These are phyloP conservation scores for Lepidothrix coronata DNA, from an alignment of 2,113 vertebrate species.

Conservation along the genomic window DNA sequence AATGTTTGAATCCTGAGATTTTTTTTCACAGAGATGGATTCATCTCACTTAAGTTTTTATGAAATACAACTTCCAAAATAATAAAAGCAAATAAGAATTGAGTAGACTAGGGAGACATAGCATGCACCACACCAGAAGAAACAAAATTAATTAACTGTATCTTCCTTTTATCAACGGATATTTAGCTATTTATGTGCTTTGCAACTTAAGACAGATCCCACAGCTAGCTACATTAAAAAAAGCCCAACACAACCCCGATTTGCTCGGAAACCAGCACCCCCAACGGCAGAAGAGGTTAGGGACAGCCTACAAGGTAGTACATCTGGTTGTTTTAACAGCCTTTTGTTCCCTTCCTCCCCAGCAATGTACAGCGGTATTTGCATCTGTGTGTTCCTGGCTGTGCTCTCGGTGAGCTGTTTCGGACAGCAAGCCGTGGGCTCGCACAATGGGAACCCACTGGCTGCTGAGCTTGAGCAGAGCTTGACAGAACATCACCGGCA, in stretches of 20 bases:
- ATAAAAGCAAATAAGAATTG: background rate
- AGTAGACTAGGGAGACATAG: background rate
- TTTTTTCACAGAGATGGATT: background rate
- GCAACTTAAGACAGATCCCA: background rate
- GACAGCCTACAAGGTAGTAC: fast-evolving
- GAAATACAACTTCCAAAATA: background rate
- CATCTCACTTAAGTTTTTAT: background rate
- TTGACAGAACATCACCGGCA: slow-evolving; percentile 56
- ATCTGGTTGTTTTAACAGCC: background rate
- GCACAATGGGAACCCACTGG: slow-evolving; percentile 50
- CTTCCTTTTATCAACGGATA: background rate
- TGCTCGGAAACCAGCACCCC: background rate
- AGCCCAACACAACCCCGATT: background rate
- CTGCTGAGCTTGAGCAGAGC: slow-evolving; percentile 59
- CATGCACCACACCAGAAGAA: background rate
- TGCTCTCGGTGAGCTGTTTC: slow-evolving; percentile 79
- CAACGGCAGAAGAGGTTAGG: background rate
- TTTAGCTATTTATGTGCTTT: background rate
- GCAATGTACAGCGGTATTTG: slow-evolving; percentile 86
- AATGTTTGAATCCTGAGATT: background rate
- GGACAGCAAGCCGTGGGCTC: slow-evolving; percentile 75
- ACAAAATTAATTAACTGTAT: background rate
- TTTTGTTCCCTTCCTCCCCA: background rate
- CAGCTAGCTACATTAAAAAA: background rate
- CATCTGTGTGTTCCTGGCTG: slow-evolving; percentile 83